Conservation (phyloP, 2,113 vertebrate genomes). For the Romanogobio albipinnatus region DNA sequence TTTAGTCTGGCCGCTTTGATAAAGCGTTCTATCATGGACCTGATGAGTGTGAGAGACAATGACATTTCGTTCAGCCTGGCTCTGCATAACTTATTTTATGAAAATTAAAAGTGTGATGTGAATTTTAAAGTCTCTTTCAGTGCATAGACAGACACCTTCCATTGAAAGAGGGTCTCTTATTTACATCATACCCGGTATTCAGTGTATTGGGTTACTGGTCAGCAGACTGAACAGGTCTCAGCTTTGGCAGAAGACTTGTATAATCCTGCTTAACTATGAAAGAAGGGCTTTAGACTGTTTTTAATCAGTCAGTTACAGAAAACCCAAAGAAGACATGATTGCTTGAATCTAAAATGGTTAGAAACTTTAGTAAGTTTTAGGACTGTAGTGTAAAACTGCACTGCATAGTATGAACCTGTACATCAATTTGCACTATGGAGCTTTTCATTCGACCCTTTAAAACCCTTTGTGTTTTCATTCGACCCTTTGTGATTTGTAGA, state of each 20-base stretch:
- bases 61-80: not conserved
- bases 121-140: slow-evolving; percentile 8
- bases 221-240: slow-evolving; percentile 43
- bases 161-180: slow-evolving; percentile 46
- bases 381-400: not conserved
- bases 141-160: not conserved
- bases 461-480: not conserved
- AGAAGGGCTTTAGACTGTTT: slow-evolving; percentile 32
- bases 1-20: not conserved
- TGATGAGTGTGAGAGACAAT: not conserved
- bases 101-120: not conserved
- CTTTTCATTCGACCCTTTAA: not conserved
- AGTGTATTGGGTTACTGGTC: slow-evolving; percentile 57
- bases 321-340: slow-evolving; percentile 16
- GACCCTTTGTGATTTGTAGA: not conserved
- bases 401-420: not conserved
- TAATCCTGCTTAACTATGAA: slow-evolving; percentile 28
- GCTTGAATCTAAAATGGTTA: slow-evolving; percentile 7
- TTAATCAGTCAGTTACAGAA: slow-evolving; percentile 33
- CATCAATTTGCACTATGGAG: not conserved
- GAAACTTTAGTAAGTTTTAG: not conserved
- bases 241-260: slow-evolving; percentile 1
- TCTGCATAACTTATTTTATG: not conserved
- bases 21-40: not conserved
- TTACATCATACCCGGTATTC: slow-evolving; percentile 43